Evolutionary conservation across 1,140 invertebrate genomes (phyloP).

Genomic region (Drosophila bocki): DNA sequence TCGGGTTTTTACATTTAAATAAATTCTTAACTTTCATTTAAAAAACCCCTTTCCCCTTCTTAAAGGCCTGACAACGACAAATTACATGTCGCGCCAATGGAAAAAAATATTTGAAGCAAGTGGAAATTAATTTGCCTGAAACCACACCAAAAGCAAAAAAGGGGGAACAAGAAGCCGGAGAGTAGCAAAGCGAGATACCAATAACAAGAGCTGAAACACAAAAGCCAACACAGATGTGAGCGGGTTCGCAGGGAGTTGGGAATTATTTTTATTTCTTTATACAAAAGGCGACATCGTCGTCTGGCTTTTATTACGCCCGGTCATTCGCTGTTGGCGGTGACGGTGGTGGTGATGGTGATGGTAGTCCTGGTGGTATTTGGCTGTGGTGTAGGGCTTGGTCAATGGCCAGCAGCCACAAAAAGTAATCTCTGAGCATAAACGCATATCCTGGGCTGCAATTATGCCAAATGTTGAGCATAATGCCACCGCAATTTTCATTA

Average conservation of each 20-base stretch:
- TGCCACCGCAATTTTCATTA: constrained; percentile 80
- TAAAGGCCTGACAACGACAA: constrained; percentile 23
- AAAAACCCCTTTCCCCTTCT: too few species aligned
- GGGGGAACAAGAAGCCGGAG: constrained; percentile 4
- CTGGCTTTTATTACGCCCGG: constrained; percentile 74
- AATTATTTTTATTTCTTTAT: constrained; percentile 80
- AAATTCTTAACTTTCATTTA: background rate
- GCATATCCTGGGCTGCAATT: constrained; percentile 80
- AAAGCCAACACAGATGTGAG: constrained; percentile 37
- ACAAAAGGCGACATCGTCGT: constrained; percentile 74
- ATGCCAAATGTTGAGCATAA: constrained; percentile 80
- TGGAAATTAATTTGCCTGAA: constrained; percentile 69
- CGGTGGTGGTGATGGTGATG: constrained; percentile 15
- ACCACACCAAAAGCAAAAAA: constrained; percentile 11
- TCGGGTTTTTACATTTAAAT: background rate
- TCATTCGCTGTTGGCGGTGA: constrained; percentile 39
- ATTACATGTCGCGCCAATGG: constrained; percentile 16
- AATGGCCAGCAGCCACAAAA: constrained; percentile 74
- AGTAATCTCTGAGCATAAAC: constrained; percentile 82
- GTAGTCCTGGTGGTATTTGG: constrained; percentile 22
- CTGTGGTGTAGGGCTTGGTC: constrained; percentile 47
- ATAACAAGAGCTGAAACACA: constrained; percentile 35
- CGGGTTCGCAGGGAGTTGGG: constrained; percentile 8
- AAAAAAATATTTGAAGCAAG: constrained; percentile 29
- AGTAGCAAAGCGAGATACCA: constrained; percentile 42